phyloP scores from a whole-genome alignment of 2,797 vertebrate species.

The Meda fulgida region DNA sequence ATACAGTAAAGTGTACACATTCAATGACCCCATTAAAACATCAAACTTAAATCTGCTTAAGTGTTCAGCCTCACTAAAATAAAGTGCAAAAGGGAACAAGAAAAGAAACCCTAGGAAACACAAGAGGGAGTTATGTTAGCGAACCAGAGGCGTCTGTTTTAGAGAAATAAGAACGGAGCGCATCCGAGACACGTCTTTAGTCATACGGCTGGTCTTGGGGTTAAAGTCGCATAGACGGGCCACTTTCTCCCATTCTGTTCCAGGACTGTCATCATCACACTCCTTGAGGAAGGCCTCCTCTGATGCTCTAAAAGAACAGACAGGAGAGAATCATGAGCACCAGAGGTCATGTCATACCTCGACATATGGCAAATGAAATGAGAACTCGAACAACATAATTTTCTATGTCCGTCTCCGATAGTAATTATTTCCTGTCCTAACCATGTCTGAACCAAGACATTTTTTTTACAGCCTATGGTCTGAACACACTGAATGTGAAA shows the following conservation, averaged over 20 bases:
- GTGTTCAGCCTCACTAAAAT: conserved; percentile 47
- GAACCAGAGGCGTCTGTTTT: conserved; percentile 89
- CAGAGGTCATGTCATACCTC: conserved; percentile 43
- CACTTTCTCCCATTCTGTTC: conserved; percentile 95
- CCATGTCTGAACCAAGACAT: not conserved
- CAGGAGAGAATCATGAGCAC: not conserved
- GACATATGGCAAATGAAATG: not conserved
- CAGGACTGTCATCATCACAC: conserved; percentile 86
- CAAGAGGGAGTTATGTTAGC: conserved; percentile 68
- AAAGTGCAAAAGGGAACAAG: conserved; percentile 56
- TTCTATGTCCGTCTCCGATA: not conserved
- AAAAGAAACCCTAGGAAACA: conserved; percentile 28
- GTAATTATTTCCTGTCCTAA: not conserved
- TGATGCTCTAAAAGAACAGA: conserved; percentile 80
- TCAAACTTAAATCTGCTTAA: conserved; percentile 21
- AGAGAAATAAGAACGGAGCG: conserved; percentile 97
- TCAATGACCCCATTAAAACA: conserved; percentile 10
- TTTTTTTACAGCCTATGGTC: not conserved
- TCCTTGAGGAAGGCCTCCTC: conserved; percentile 95
- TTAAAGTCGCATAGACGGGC: conserved; percentile 98
- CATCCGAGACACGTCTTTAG: conserved; percentile 98
- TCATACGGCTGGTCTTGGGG: conserved; percentile 95
- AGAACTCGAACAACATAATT: not conserved
- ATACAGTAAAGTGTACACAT: conserved; percentile 16
- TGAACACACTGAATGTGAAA: not conserved